Conservation (phyloP, 2,797 vertebrate genomes). For the Pseudochirops cupreus region DNA sequence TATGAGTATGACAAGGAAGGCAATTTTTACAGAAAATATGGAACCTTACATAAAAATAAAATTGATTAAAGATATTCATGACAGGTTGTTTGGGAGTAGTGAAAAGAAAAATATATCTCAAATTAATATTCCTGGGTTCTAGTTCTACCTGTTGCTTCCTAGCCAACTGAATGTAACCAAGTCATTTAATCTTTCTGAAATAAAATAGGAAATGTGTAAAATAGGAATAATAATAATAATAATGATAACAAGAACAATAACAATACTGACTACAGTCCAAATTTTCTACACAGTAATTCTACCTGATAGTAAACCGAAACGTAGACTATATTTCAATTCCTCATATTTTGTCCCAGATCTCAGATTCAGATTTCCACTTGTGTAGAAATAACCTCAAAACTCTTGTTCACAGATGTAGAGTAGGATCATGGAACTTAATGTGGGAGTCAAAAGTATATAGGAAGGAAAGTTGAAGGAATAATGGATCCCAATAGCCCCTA, state of each 20-base stretch:
- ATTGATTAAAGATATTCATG: slow-evolving; percentile 34
- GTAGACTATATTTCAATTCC: not conserved
- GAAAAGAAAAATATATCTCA: not conserved
- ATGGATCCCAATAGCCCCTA: not conserved
- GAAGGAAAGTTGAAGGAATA: not conserved
- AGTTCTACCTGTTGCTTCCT: not conserved
- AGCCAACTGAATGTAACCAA: not conserved
- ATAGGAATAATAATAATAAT: not conserved
- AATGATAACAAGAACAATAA: not conserved
- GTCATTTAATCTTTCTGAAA: not conserved
- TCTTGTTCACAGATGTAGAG: not conserved
- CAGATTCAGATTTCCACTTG: not conserved
- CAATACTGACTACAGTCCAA: not conserved
- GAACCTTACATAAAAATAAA: slow-evolving; percentile 34
- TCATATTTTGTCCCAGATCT: not conserved
- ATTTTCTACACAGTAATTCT: not conserved
- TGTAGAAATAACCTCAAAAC: not conserved
- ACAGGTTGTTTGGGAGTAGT: not conserved
- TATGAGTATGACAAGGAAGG: slow-evolving; percentile 18
- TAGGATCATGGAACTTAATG: not conserved
- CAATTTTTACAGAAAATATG: slow-evolving; percentile 34
- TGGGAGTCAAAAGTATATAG: not conserved
- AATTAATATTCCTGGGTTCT: not conserved
- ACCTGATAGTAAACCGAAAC: not conserved
- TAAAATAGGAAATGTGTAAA: not conserved